A percentile compares a stretch with the other conserved stretches of the same genome.
phyloP scores from a whole-genome alignment of 2,113 vertebrate species.

The Rhinolophus sinicus region DNA sequence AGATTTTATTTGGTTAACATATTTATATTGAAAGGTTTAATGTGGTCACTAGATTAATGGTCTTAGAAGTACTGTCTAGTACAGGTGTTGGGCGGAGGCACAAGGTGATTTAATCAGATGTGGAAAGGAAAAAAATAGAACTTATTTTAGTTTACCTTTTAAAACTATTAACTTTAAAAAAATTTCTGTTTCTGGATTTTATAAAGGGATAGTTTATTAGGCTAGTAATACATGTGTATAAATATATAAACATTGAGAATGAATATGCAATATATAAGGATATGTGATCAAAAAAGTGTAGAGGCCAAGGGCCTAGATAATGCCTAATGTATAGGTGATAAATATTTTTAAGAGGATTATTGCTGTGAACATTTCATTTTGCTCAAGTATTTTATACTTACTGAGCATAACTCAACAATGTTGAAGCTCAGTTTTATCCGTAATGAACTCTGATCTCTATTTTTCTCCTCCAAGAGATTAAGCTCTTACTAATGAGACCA shows the following conservation, averaged over 20 bases:
- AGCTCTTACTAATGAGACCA: not conserved
- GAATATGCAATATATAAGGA: not conserved
- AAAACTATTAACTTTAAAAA: not conserved
- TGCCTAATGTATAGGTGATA: not conserved
- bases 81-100: not conserved
- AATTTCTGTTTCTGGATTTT: not conserved
- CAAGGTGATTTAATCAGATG: not conserved
- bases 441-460: not conserved
- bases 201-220: not conserved
- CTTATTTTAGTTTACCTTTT: not conserved
- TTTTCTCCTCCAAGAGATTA: not conserved
- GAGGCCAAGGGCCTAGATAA: not conserved
- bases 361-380: conserved; percentile 30
- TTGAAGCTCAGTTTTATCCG: not conserved
- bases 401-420: not conserved
- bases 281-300: not conserved
- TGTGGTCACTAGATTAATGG: not conserved
- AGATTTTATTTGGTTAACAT: conserved; percentile 28
- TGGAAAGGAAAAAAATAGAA: conserved; percentile 9
- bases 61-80: not conserved
- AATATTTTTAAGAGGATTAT: not conserved
- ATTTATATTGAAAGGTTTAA: conserved; percentile 7
- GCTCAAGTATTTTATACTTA: conserved; percentile 12
- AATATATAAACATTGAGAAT: not conserved
- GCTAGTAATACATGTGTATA: not conserved